These are phyloP conservation scores for Psittacula echo DNA, from an alignment of 2,797 vertebrate species.

Conservation along the genomic window DNA sequence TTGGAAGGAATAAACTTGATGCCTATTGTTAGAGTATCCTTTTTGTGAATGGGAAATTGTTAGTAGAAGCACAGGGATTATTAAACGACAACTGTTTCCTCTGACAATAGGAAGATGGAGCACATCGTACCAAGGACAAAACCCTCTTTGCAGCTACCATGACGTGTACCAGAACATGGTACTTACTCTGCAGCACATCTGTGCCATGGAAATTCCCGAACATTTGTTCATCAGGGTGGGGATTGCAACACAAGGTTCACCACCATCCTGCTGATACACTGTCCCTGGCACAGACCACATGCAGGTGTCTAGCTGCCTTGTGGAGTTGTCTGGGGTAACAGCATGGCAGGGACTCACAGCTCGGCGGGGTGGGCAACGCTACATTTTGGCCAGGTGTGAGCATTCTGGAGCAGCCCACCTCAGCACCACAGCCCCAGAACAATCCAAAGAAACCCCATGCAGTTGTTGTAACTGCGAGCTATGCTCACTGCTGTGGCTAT, in stretches of 20 bases:
- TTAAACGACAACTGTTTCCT: not conserved
- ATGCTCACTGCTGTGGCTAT: not conserved
- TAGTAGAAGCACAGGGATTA: not conserved
- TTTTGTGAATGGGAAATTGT: not conserved
- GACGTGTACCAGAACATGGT: not conserved
- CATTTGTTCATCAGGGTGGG: not conserved
- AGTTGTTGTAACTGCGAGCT: not conserved
- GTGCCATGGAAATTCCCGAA: not conserved
- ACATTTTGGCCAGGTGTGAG: not conserved
- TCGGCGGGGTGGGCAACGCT: rapidly evolving
- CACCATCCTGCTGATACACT: rapidly evolving
- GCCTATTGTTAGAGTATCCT: not conserved
- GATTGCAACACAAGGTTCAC: not conserved
- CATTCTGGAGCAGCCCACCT: not conserved
- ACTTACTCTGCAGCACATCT: not conserved
- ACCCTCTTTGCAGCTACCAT: not conserved
- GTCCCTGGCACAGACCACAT: not conserved
- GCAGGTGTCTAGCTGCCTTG: not conserved
- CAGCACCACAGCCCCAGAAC: rapidly evolving
- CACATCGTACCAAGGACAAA: not conserved
- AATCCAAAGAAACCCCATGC: not conserved
- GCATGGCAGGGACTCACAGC: not conserved
- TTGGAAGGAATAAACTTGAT: not conserved
- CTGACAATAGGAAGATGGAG: not conserved
- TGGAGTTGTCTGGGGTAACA: rapidly evolving